A percentile compares a stretch with the other conserved stretches of the same genome.
These are phyloP conservation scores for Kryptolebias marmoratus DNA, from an alignment of 2,113 vertebrate genomes.

Conservation along the genomic window DNA sequence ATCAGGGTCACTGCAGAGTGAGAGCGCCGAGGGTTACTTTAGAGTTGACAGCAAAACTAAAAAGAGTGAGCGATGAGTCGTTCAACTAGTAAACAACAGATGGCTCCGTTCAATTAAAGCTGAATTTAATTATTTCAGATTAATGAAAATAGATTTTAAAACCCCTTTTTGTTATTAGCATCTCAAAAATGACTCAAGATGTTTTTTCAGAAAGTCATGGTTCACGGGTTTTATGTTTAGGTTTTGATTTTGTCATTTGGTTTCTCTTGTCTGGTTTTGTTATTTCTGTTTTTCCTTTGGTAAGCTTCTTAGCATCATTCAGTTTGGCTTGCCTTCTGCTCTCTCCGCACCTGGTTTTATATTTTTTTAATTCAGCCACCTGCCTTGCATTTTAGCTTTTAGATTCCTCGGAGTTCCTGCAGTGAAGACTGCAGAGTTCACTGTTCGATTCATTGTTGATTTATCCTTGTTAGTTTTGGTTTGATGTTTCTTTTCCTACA, in stretches of 20 bases:
- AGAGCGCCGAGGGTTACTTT: conserved; percentile 20
- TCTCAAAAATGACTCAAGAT: background rate
- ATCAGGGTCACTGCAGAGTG: conserved; percentile 59
- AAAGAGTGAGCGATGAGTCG: conserved; percentile 20
- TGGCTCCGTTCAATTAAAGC: background rate
- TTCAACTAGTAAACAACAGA: background rate
- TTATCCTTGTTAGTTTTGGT: too few relatives aligned
- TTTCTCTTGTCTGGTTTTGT: too few relatives aligned
- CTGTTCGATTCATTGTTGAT: too few relatives aligned
- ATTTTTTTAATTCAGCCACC: too few relatives aligned
- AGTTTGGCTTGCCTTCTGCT: too few relatives aligned
- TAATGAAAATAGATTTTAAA: background rate
- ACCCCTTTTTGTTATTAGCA: background rate
- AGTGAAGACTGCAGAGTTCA: too few relatives aligned
- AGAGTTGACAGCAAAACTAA: conserved; percentile 11
- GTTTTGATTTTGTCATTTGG: background rate
- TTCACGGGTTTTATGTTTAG: background rate
- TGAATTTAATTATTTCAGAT: background rate
- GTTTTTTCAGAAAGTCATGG: background rate
- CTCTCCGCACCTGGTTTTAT: too few relatives aligned
- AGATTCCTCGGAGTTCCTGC: too few relatives aligned
- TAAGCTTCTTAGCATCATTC: too few relatives aligned
- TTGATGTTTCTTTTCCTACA: too few relatives aligned
- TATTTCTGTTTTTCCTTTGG: too few relatives aligned
- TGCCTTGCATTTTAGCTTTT: too few relatives aligned